Base-by-base conservation (phyloP, 2,113 vertebrate species). In the Phylloscopus trochilus region DNA sequence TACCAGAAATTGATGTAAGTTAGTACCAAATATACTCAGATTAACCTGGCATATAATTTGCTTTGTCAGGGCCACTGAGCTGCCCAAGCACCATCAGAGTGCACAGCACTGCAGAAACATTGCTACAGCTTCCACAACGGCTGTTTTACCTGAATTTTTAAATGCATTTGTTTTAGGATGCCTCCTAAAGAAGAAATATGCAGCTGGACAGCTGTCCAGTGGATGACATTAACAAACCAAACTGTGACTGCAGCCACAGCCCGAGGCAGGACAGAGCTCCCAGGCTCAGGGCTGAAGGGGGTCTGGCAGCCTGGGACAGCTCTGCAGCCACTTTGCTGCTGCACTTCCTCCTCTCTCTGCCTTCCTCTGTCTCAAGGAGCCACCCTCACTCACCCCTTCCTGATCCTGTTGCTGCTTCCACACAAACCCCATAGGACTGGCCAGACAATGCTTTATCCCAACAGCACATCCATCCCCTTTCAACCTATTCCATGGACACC, bases 281-380 rank as follows among this genome's bases (percentile, higher is more conserved):
- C 0, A 0, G 49, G 35, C 28, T 74, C 49, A 6, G 0, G 0
- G 58, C 18, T 0, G 0, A 19, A 43, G 56, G 27, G 24, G 37
- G 5, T 39, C 23, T 19, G 4, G 44, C 49, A 90, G 49, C 51
- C 44, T 13, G 8, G 49, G 17, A 56, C 4, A 7, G 33, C 44
- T 59, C 72, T 73, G 53, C 33, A 78, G n/a, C 17, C 10, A 4
- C 35, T 72, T 46, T 7, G 30, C 23, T 79, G 51, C 66, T 46
- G 33, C 15, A 68, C n/a, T 17, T 79, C 43, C 15, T 83, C 70
- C 28, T 67, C 20, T 56, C 27, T 51, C 37, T 28, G 31, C n/a
- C 67, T 39, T 64, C 35, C 14, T 59, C 58, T 62, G 17, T 27
- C 41, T 68, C 60, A 56, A 39, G 60, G 13, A 77, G 19, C 73